Percentiles rank a stretch among this genome's conserved stretches.
Evolutionary conservation across 2,888 invertebrate genomes (phyloP).

Genomic region (Euplexia lucipara): DNA sequence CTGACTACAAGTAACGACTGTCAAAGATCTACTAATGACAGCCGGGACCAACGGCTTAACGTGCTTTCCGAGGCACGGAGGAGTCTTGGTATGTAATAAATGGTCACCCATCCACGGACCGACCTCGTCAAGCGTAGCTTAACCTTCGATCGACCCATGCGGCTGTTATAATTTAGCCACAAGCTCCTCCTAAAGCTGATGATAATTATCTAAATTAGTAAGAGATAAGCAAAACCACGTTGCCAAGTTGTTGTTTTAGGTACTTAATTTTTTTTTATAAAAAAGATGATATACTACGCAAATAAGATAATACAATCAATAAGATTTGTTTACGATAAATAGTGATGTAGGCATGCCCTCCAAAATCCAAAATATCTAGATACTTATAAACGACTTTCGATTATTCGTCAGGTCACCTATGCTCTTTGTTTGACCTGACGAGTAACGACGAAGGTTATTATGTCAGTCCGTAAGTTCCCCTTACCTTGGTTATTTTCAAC

Average conservation of each 20-base stretch:
- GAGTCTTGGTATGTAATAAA: no score
- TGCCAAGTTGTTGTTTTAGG: not conserved
- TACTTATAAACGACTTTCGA: not conserved
- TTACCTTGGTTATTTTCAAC: conserved; percentile 83
- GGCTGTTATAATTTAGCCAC: no score
- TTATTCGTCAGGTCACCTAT: not conserved
- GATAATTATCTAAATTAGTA: no score
- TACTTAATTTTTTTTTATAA: not conserved
- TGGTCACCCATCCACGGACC: no score
- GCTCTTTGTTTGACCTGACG: not conserved
- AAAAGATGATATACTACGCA: not conserved
- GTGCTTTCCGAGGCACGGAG: no score
- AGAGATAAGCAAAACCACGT: conserved; percentile 8
- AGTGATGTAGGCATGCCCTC: not conserved
- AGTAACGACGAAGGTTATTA: not conserved
- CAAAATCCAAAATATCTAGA: conserved; percentile 1
- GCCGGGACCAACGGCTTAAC: no score
- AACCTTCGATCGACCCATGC: no score
- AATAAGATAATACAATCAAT: conserved; percentile 34
- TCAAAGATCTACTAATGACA: no score
- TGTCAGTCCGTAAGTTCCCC: conserved; percentile 6
- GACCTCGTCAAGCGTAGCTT: no score
- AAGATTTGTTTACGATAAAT: conserved; percentile 2
- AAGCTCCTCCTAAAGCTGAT: no score
- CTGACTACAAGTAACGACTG: no score